Evolutionary conservation across 2,888 invertebrate species (phyloP), one percentile per base, ranked within the genome.

Genomic region (Diaperis boleti): DNA sequence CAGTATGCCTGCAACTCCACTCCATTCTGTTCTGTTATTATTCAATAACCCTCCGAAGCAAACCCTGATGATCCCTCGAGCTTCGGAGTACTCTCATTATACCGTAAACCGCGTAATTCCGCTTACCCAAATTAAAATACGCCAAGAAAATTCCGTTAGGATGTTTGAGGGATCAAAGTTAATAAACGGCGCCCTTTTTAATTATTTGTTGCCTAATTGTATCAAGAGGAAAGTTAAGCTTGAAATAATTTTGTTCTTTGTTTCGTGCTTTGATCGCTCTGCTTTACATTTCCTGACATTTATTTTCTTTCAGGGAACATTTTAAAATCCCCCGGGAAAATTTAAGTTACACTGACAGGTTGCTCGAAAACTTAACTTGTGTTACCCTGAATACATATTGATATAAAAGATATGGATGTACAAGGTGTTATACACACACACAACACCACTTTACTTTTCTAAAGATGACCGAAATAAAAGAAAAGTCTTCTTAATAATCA

Each of bases 51-150:
- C 31, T n/a, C 8, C 5, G n/a, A 31, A 31, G 20, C 10, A 22
- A 22, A 4, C 22, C 22, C 7, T 22, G 22, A 22, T 22, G 7
- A 22, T 22, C 22, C 7, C 22, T n/a, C 5, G 7, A 22, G 22
- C 22, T 7, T n/a, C 2, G 11, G 11, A 33, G 11, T 33, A 33
- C 33, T 33, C 11, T 33, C 33, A 33, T 33, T 10, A n/a, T n/a
- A 33, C 33, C 33, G 33, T 33, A 10, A 33, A 39, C 39, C 39
- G n/a, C 39, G 2, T 39, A 39, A 39, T 39, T 39, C 14, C 39
- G 18, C 15, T 39, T 39, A 39, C 39, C 7, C 2, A 39, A 39
- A 15, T 39, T 15, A 39, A 42, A 42, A 42, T 42, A 42, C 42
- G 18, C 10, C 20, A 42, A 42, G 42, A 20, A 37, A 39, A 39